Conservation (phyloP, 2,113 vertebrate species). For the Rhynchomys soricoides region DNA sequence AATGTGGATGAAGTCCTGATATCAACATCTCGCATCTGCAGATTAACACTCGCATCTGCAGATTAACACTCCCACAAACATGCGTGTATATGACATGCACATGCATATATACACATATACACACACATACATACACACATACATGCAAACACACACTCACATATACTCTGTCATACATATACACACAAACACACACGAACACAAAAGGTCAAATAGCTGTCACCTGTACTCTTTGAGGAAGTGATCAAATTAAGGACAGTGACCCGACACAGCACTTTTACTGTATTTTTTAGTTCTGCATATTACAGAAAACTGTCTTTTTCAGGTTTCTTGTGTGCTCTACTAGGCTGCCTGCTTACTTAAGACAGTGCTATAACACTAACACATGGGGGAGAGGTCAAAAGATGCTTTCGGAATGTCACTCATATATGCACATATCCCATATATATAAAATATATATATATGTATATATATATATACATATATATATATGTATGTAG, state of each 20-base stretch:
- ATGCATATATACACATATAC: neutral
- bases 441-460: too few species aligned
- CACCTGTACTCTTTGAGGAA: neutral
- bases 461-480: too few species aligned
- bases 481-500: neutral
- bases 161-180: too few species aligned
- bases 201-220: neutral
- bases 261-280: neutral
- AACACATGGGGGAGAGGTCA: neutral
- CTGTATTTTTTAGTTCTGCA: neutral
- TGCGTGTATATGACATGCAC: neutral
- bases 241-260: neutral
- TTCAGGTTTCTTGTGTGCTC: too few species aligned
- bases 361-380: neutral
- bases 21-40: neutral
- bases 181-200: too few species aligned
- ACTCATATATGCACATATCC: neutral
- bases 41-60: neutral
- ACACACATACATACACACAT: neutral
- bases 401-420: neutral
- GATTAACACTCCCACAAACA: neutral
- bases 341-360: neutral
- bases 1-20: neutral
- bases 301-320: neutral
- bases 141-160: too few species aligned